Percentiles rank a stretch among this genome's conserved stretches.
phyloP scores from a whole-genome alignment of 2,113 vertebrate genomes.

The Perca fluviatilis region DNA sequence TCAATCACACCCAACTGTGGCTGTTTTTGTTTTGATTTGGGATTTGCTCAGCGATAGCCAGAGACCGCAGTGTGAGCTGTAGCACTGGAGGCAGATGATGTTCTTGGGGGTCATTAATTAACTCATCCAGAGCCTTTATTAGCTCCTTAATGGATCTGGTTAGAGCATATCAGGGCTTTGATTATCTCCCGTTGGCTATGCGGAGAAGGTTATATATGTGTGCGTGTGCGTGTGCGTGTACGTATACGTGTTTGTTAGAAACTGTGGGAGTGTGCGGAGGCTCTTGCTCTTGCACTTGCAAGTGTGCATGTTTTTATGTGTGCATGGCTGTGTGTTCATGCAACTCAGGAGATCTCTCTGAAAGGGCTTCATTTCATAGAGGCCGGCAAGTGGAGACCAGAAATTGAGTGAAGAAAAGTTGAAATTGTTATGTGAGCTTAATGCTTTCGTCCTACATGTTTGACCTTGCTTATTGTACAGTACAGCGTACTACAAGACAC shows the following conservation, averaged over 20 bases:
- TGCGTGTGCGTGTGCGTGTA: background rate
- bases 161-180: conserved; percentile 78
- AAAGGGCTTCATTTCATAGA: conserved; percentile 26
- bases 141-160: conserved; percentile 83
- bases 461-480: conserved; percentile 1
- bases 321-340: background rate
- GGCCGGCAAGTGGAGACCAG: background rate
- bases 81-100: conserved; percentile 76
- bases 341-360: conserved; percentile 7
- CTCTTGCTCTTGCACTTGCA: background rate
- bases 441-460: background rate
- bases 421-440: conserved; percentile 2
- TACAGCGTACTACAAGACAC: too few relatives aligned
- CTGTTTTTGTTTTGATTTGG: conserved; percentile 68
- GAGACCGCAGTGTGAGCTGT: conserved; percentile 46
- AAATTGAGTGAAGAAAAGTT: conserved; percentile 1
- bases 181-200: conserved; percentile 77
- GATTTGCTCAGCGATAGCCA: conserved; percentile 41
- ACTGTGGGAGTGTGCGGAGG: background rate
- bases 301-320: background rate
- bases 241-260: background rate
- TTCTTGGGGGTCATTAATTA: conserved; percentile 83
- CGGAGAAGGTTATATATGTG: conserved; percentile 32
- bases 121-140: conserved; percentile 81
- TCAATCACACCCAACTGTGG: conserved; percentile 37